These are phyloP conservation scores for Rhagophthalmus giganteus DNA, from an alignment of 2,888 invertebrate species.

Conservation along the genomic window DNA sequence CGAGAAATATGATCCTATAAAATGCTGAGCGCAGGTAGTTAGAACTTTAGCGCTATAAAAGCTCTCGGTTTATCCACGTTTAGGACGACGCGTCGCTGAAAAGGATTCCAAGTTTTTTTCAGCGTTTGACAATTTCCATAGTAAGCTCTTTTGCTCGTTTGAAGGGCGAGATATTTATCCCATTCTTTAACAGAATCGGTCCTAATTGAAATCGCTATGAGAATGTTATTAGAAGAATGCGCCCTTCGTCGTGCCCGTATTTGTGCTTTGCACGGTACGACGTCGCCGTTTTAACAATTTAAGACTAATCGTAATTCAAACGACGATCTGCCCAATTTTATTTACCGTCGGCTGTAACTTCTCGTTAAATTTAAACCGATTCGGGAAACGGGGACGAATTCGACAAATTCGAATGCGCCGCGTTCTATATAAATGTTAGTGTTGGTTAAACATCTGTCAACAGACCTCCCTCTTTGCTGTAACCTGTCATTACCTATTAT, in stretches of 20 bases:
- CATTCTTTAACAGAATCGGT: too few relatives aligned
- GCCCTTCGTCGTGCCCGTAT: too few relatives aligned
- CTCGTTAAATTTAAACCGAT: not conserved
- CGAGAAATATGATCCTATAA: slow-evolving; percentile 34
- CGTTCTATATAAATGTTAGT: slow-evolving; percentile 30
- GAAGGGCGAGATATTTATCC: too few relatives aligned
- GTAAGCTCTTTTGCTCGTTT: too few relatives aligned
- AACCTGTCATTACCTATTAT: slow-evolving; percentile 55
- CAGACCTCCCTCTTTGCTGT: slow-evolving; percentile 51
- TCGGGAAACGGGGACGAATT: not conserved
- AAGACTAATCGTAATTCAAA: too few relatives aligned
- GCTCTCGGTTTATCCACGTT: slow-evolving; percentile 1
- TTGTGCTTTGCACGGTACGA: too few relatives aligned
- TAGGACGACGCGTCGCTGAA: not conserved
- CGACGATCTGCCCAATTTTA: not conserved
- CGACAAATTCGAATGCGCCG: slow-evolving; percentile 2
- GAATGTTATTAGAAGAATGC: too few relatives aligned
- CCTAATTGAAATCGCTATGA: too few relatives aligned
- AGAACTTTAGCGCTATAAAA: slow-evolving; percentile 14
- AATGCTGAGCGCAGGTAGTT: slow-evolving; percentile 22
- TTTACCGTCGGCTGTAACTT: not conserved
- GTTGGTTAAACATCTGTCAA: slow-evolving; percentile 57
- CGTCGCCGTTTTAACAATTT: too few relatives aligned
- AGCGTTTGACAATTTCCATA: too few relatives aligned
- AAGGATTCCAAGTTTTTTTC: not conserved